Evolutionary conservation across 2,113 vertebrate species (phyloP).

Genomic region (Astatotilapia flaviijosephi): DNA sequence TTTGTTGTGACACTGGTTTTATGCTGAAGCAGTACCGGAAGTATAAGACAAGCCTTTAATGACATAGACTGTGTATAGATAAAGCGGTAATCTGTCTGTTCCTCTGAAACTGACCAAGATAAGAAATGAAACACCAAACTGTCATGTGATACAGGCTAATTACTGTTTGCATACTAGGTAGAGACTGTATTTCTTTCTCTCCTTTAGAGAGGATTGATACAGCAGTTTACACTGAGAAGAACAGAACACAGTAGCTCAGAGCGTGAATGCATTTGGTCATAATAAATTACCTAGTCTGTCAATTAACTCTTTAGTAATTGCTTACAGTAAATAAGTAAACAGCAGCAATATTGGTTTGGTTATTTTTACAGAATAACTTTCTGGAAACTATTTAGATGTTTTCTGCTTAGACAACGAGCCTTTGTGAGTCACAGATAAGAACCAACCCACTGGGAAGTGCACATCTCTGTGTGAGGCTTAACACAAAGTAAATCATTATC

Average conservation of each 20-base stretch:
- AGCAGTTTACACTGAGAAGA: not conserved
- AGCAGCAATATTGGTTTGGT: not conserved
- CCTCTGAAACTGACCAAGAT: not conserved
- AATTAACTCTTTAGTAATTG: not conserved
- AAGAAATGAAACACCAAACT: not conserved
- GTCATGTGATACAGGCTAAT: not conserved
- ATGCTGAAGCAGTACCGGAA: fast-evolving
- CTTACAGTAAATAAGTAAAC: not conserved
- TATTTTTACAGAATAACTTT: not conserved
- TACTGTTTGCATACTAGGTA: too few species aligned
- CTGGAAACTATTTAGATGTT: not conserved
- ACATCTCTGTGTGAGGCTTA: not conserved
- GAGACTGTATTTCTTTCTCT: not conserved
- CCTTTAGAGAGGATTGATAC: fast-evolving
- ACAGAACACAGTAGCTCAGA: not conserved
- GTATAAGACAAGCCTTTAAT: not conserved
- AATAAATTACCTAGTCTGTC: not conserved
- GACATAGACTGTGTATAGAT: not conserved
- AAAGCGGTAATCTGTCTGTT: not conserved
- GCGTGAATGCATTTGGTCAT: not conserved
- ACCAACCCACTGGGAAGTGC: not conserved
- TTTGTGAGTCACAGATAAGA: not conserved
- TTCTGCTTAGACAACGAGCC: not conserved
- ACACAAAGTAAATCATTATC: not conserved
- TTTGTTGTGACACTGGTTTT: not conserved